Base-by-base conservation (phyloP, 1,140 invertebrate species). In the Venustaconcha ellipsiformis region DNA sequence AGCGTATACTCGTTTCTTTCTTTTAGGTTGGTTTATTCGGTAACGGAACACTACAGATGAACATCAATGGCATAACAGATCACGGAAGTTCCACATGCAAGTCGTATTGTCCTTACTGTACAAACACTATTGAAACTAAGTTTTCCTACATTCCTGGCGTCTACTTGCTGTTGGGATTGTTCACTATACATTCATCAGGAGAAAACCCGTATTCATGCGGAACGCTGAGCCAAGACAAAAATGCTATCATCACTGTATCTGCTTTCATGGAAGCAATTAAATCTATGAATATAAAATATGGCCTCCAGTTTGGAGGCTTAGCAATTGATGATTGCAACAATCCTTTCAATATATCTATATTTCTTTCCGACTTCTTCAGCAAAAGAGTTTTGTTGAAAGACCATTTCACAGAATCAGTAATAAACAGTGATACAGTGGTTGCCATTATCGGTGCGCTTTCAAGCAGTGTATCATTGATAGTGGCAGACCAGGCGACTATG, bases 271-370 rank as follows among this genome's bases (percentile, higher is more conserved):
- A 78, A 72, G 77, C 64, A 17, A 56, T 76, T 76, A 37, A 37
- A 60, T 20, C 18, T 17, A 48, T 73, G 57, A 37, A 63, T 57
- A 66, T 56, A 5, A 37, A 17, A 57, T 68, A 55, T 15, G 68
- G 79, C 8, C 64, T 73, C 2, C 74, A 70, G 23, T 78, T 84
- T 66, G 84, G 84, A 14, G 84, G 76, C 14, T 70, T 86, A n/a
- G 83, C 83, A 6, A 58, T 86, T 48, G 84, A 86, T 67, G 84
- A 86, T 48, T 86, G 84, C 58, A 84, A 86, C 65, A 80, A 79
- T 67, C 76, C 72, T 18, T 62, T 84, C 15, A 82, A 79, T 66
- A 83, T 80, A 59, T 78, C 62, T 48, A 37, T 64, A n/a, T 63
- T 82, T 14, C 60, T 86, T 11, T 57, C 70, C 8, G 72, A 80